Percentiles rank a stretch among this genome's conserved stretches.
phyloP scores from a whole-genome alignment of 2,888 invertebrate genomes.

The Spisula solida region DNA sequence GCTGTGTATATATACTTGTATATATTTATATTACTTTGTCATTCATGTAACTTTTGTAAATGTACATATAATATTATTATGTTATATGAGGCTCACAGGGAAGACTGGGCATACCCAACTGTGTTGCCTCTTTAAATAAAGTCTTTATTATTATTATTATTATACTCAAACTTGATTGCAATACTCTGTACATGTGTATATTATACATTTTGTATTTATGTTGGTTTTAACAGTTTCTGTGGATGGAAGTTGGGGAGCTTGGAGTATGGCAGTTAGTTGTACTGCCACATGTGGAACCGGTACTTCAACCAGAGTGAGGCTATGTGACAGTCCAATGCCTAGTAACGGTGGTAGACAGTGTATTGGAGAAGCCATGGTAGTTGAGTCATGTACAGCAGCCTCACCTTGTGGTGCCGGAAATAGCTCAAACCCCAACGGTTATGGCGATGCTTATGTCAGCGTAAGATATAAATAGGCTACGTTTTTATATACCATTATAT shows the following conservation, averaged over 20 bases:
- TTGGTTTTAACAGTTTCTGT: conserved; percentile 26
- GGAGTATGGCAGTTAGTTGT: conserved; percentile 4
- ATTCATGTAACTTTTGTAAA: too few relatives aligned
- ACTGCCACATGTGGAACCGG: conserved; percentile 35
- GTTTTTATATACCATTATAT: too few relatives aligned
- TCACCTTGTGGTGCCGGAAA: neutral
- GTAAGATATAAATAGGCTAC: neutral
- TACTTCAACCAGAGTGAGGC: neutral
- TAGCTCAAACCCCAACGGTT: neutral
- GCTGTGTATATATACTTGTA: too few relatives aligned
- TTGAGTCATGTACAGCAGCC: neutral
- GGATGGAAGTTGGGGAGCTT: conserved; percentile 40
- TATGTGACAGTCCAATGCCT: conserved; percentile 20
- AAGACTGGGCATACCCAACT: too few relatives aligned
- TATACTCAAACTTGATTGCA: too few relatives aligned
- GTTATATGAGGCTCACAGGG: too few relatives aligned
- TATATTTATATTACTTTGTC: too few relatives aligned
- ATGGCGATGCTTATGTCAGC: conserved; percentile 6
- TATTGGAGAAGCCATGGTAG: conserved; percentile 14
- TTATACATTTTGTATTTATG: too few relatives aligned
- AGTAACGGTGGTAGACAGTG: conserved; percentile 38
- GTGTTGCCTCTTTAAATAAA: too few relatives aligned
- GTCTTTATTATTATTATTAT: too few relatives aligned
- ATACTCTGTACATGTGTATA: too few relatives aligned
- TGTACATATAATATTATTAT: too few relatives aligned